A percentile compares a stretch with the other conserved stretches of the same genome.
phyloP scores from a whole-genome alignment of 1,140 invertebrate genomes.

The Matsumurasca onukii region DNA sequence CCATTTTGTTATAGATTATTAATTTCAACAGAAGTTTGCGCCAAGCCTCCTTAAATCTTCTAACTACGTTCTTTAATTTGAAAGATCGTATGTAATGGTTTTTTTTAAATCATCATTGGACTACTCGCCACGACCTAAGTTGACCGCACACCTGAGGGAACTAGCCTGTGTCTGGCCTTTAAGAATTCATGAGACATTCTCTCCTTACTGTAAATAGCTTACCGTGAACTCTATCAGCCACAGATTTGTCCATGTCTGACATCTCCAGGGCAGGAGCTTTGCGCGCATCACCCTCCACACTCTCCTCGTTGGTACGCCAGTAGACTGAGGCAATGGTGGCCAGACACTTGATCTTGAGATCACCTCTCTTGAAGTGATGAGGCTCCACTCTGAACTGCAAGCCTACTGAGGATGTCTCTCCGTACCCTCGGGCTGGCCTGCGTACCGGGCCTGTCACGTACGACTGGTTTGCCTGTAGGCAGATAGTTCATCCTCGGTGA shows the following conservation, averaged over 20 bases:
- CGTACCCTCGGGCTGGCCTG: slow-evolving; percentile 59
- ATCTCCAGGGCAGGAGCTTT: slow-evolving; percentile 63
- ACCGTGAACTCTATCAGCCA: slow-evolving; percentile 53
- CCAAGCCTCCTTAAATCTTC: too few relatives aligned
- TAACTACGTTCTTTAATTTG: too few relatives aligned
- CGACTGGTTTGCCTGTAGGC: slow-evolving; percentile 53
- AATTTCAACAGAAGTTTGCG: too few relatives aligned
- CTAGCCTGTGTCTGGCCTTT: too few relatives aligned
- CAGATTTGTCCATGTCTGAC: slow-evolving; percentile 53
- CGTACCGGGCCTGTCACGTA: slow-evolving; percentile 53
- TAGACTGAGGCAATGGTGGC: slow-evolving; percentile 82
- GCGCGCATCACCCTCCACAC: slow-evolving; percentile 69
- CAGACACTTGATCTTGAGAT: slow-evolving; percentile 83
- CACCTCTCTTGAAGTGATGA: slow-evolving; percentile 76
- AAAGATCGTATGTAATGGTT: too few relatives aligned
- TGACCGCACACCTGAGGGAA: too few relatives aligned
- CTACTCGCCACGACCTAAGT: too few relatives aligned
- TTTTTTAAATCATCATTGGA: too few relatives aligned
- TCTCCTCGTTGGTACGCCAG: slow-evolving; percentile 79
- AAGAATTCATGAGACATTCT: too few relatives aligned
- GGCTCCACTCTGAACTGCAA: slow-evolving; percentile 68
- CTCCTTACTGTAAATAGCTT: too few relatives aligned
- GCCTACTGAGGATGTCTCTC: slow-evolving; percentile 69
- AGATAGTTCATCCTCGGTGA: neutral
- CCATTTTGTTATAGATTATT: too few relatives aligned